Evolutionary conservation across 2,888 invertebrate genomes (phyloP).

Genomic region (Fragum fragum): DNA sequence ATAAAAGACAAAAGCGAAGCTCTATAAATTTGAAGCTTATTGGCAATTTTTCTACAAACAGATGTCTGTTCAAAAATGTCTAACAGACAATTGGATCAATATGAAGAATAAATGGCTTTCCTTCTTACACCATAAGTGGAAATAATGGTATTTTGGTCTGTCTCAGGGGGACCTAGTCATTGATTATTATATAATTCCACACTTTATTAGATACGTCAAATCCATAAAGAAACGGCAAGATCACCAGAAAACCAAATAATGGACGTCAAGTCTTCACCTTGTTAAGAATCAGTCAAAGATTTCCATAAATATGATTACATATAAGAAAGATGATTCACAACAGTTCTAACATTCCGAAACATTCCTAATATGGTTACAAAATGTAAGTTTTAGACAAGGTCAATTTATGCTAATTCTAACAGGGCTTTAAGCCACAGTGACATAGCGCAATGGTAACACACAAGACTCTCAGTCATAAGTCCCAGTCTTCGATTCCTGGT

Average conservation of each 20-base stretch:
- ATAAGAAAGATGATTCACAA: background rate
- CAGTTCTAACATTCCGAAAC: too few species aligned
- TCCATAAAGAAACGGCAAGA: constrained; percentile 17
- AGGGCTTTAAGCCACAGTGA: too few species aligned
- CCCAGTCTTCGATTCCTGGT: too few species aligned
- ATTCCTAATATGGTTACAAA: too few species aligned
- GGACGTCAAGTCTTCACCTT: constrained; percentile 4
- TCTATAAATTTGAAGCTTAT: background rate
- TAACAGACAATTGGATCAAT: background rate
- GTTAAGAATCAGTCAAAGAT: background rate
- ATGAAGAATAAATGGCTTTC: constrained; percentile 8
- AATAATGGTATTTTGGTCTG: constrained; percentile 28
- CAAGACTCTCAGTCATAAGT: too few species aligned
- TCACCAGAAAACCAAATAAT: constrained; percentile 16
- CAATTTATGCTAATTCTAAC: too few species aligned
- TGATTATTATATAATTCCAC: constrained; percentile 31
- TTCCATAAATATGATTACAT: constrained; percentile 4
- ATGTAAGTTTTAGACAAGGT: too few species aligned
- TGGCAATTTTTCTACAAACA: background rate
- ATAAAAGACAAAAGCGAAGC: too few species aligned
- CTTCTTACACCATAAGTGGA: background rate
- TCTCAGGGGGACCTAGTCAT: background rate
- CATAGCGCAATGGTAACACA: too few species aligned
- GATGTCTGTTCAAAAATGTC: background rate
- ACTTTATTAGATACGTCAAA: constrained; percentile 24